Evolutionary conservation across 1,140 invertebrate genomes (phyloP), one percentile per base, ranked within the genome.

Genomic region (Physella acuta): DNA sequence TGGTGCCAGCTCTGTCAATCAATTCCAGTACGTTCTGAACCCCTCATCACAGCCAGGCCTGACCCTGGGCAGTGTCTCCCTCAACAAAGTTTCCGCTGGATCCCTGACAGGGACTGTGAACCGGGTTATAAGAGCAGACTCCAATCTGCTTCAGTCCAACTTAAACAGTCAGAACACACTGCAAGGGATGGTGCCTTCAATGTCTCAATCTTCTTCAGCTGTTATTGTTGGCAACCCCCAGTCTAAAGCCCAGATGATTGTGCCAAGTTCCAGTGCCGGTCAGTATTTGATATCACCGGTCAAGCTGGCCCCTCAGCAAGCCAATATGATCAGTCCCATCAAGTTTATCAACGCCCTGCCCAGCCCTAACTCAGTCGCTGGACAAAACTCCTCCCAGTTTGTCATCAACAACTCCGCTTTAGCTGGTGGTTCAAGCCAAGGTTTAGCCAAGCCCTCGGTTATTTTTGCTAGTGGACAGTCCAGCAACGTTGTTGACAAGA

Each of bases 281-380:
- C 65, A 67, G 37, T 3, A 58, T 14, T 20, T 58, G 2, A 37
- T 67, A 3, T 56, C 65, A 8, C 65, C 52, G 0, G 26, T 67
- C 24, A 67, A 58, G 58, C 28, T 63, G 20, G n/a, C 61, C n/a
- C 65, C 65, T 14, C 65, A 56, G 36, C 63, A 55, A n/a, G 65
- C 33, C 8, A 58, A 36, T 28, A 34, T 58, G 1, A 56, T 58
- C 3, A 67, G 33, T 55, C 65, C 65, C 24, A 20, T 67, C 52
- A 67, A 39, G 33, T 53, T 33, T 53, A 26, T 66, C 1, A 34
- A 24, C 26, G 14, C 63, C 28, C 8, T 55, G 16, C 51, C 30
- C 16, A 34, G 5, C 1, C 39, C 28, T 1, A 49, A 31, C 24
- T n/a, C 26, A n/a, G 31, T 33, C 8, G 0, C 28, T 14, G 63